Evolutionary conservation across 1,140 invertebrate genomes (phyloP), one percentile per base, ranked within the genome.

Genomic region (Euura lappo): DNA sequence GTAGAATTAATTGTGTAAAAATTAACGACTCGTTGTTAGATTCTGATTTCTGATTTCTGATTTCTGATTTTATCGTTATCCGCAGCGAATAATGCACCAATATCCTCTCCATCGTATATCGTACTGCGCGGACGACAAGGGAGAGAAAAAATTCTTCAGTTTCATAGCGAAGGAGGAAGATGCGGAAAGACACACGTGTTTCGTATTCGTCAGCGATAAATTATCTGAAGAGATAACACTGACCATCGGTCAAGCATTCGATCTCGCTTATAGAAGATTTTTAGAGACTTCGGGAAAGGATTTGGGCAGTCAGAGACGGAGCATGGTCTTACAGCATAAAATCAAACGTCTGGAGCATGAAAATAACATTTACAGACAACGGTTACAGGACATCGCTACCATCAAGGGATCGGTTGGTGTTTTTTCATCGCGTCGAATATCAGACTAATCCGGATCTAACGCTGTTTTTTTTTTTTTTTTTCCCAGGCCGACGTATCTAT

Each of bases 51-150:
- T 75, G 78, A 65, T 44, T n/a, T 45, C 72, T 74, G 66, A 81
- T 80, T 74, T 47, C 70, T 75, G 78, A 65, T 44, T 74, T 7
- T 51, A 8, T 13, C 1, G n/a, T n/a, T 71, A 74, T 77, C 85
- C 87, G 45, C 85, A 92, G 91, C 88, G 89, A 81, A 96, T 98
- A 68, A 89, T 97, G 81, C 94, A 98, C 86, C 97, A 98, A 85
- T 99, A 98, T 86, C 97, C 97, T 1, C 87, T 99, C n/a, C 97
- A 99, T 86, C 92, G 97, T 85, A 99, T 99, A 87, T 98, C 97
- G 0, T 99, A 99, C 87, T 99, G 98, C 89, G 97, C 98, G 5
- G 97, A 99, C 85, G 98, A 99, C 85, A 99, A 99, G 86, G 96
- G 96, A 64, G 97, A 98, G 71, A 99, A 98, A 83, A 96, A 96